Percentiles rank a stretch among this genome's conserved stretches.
Conservation (phyloP, 1,140 invertebrate species). For the Venturia canescens region DNA sequence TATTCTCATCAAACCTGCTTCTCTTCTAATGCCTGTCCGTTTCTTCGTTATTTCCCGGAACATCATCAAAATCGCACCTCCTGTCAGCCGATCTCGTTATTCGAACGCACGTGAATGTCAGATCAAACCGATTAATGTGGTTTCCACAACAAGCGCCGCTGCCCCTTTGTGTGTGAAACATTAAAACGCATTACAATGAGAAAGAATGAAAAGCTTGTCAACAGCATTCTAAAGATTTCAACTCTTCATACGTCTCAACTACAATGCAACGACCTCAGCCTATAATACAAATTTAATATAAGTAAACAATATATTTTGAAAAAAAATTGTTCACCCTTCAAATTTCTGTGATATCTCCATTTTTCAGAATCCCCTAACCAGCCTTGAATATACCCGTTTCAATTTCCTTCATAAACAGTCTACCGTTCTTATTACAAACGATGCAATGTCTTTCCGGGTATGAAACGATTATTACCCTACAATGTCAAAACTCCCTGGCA, state of each 20-base stretch:
- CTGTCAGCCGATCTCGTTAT: neutral
- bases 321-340: no score
- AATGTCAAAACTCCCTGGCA: neutral
- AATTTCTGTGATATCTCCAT: no score
- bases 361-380: neutral
- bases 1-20: neutral
- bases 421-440: neutral
- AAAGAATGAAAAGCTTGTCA: no score
- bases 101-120: neutral
- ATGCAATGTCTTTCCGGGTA: conserved; percentile 6
- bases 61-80: neutral
- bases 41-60: neutral
- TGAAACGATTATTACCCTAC: neutral
- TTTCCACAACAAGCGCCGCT: neutral
- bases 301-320: no score
- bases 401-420: neutral
- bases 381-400: no score
- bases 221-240: no score
- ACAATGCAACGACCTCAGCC: no score
- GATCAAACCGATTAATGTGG: neutral
- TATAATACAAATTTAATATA: no score
- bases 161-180: neutral
- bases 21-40: neutral
- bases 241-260: no score
- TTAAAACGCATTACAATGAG: neutral